Evolutionary conservation across 1,140 invertebrate genomes (phyloP).

Genomic region (Magallana angulata): DNA sequence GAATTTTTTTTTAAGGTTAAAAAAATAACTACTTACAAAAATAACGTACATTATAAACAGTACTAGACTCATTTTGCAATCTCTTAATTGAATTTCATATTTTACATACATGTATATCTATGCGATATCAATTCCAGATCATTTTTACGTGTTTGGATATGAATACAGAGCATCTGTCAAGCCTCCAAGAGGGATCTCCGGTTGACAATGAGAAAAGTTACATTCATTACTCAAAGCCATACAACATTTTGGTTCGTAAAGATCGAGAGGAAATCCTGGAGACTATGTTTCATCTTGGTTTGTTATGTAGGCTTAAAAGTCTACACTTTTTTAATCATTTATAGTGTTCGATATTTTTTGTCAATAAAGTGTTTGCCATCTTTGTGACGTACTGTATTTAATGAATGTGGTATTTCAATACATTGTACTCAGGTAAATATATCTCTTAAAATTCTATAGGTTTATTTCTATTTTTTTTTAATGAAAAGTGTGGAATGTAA

Average conservation of each 20-base stretch:
- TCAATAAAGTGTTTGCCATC: no score
- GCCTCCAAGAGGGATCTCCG: background rate
- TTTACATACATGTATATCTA: background rate
- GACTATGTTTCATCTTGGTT: background rate
- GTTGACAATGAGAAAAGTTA: background rate
- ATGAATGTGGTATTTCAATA: no score
- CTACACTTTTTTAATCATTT: background rate
- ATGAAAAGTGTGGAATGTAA: no score
- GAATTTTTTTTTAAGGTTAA: background rate
- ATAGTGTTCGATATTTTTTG: background rate
- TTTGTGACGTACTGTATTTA: no score
- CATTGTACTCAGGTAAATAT: no score
- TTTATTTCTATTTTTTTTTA: no score
- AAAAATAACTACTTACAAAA: background rate
- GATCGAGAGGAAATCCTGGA: background rate
- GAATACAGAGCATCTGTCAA: background rate
- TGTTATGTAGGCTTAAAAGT: background rate
- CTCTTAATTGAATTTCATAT: background rate
- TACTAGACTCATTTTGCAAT: background rate
- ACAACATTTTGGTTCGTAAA: slow-evolving; percentile 4
- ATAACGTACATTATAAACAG: background rate
- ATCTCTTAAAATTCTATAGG: no score
- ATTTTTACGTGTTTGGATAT: background rate
- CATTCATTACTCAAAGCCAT: slow-evolving; percentile 12
- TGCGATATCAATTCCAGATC: background rate